These are phyloP conservation scores for Philypnodon macrostomus DNA, from an alignment of 2,797 vertebrate genomes.

Conservation along the genomic window DNA sequence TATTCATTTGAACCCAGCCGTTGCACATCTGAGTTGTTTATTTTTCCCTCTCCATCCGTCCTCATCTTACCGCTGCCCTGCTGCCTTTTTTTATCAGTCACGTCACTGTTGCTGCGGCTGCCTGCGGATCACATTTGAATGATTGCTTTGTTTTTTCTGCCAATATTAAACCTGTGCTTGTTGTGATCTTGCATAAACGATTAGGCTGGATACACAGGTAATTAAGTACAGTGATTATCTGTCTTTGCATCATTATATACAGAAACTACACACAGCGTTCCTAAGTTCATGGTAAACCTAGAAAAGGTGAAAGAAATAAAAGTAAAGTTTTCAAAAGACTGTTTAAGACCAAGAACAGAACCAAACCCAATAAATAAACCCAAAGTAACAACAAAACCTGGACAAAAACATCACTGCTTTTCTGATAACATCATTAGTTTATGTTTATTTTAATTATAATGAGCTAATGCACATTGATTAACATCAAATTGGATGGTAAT, in stretches of 20 bases:
- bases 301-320: too few relatives aligned
- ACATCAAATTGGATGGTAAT: too few relatives aligned
- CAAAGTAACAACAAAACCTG: too few relatives aligned
- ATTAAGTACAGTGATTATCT: conserved; percentile 5
- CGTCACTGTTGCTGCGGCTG: conserved; percentile 19
- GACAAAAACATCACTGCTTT: too few relatives aligned
- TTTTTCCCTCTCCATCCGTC: conserved; percentile 1
- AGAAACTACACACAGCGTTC: background rate
- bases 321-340: too few relatives aligned
- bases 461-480: too few relatives aligned
- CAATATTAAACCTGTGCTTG: conserved; percentile 25
- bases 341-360: too few relatives aligned
- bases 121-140: conserved; percentile 31
- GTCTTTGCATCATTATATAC: background rate
- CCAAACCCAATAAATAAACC: too few relatives aligned
- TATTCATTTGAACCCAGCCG: background rate
- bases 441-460: too few relatives aligned
- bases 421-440: too few relatives aligned
- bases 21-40: background rate
- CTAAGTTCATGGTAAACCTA: too few relatives aligned
- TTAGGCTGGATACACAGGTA: conserved; percentile 6
- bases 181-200: conserved; percentile 29
- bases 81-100: conserved; percentile 15
- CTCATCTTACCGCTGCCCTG: conserved; percentile 14
- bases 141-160: conserved; percentile 30